Conservation (phyloP, 2,888 invertebrate genomes). For the Halocaridina rubra region DNA sequence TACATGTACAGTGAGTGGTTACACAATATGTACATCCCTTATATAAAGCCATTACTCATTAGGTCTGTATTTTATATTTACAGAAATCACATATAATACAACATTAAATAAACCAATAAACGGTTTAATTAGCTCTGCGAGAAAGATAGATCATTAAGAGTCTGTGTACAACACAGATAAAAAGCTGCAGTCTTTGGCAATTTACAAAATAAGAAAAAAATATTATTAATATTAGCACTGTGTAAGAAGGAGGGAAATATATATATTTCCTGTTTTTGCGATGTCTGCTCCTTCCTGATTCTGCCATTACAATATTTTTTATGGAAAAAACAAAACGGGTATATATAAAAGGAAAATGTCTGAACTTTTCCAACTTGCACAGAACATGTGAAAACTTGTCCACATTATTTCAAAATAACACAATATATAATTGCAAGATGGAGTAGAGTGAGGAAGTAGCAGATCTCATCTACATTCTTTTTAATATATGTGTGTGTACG, state of each 20-base stretch:
- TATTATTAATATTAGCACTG: not conserved
- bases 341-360: no score
- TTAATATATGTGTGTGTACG: no score
- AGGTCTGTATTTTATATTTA: conserved; percentile 23
- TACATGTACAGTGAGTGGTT: conserved; percentile 1
- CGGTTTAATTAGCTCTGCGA: conserved; percentile 21
- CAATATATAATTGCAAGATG: no score
- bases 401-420: no score
- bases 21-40: conserved; percentile 35
- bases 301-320: no score
- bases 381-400: no score
- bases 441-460: no score
- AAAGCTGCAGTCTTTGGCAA: conserved; percentile 52
- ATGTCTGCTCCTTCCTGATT: not conserved
- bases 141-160: conserved; percentile 33
- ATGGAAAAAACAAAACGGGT: no score
- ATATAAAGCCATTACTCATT: not conserved
- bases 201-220: conserved; percentile 40
- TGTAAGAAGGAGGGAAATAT: not conserved
- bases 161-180: conserved; percentile 48
- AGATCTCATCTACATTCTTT: no score
- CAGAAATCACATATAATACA: conserved; percentile 59
- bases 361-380: no score
- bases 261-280: not conserved
- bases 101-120: conserved; percentile 48